Conservation (phyloP, 2,113 vertebrate species). For the Gambusia holbrooki region DNA sequence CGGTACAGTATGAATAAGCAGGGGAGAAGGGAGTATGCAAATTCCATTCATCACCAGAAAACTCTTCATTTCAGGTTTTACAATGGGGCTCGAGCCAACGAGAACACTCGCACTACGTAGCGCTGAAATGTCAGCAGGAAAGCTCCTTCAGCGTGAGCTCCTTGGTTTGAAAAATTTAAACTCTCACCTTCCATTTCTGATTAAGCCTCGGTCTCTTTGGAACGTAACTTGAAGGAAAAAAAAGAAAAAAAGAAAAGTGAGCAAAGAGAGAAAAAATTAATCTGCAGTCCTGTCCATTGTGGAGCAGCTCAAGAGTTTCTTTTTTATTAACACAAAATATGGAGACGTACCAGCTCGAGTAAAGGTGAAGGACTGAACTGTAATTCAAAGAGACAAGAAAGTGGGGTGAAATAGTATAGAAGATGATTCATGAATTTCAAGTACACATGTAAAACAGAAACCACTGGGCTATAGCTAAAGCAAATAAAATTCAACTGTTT, state of each 20-base stretch:
- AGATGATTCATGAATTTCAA: background rate
- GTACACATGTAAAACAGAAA: background rate
- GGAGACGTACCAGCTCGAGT: slow-evolving; percentile 82
- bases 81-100: slow-evolving; percentile 31
- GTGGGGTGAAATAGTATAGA: background rate
- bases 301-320: slow-evolving; percentile 4
- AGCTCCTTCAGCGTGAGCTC: slow-evolving; percentile 2
- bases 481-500: background rate
- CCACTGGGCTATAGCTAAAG: background rate
- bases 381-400: slow-evolving; percentile 78
- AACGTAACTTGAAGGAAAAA: slow-evolving; percentile 84
- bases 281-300: slow-evolving; percentile 1
- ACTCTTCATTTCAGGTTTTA: slow-evolving; percentile 38
- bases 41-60: slow-evolving; percentile 46
- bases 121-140: slow-evolving; percentile 24
- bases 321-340: slow-evolving; percentile 7
- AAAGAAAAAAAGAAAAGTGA: slow-evolving; percentile 7
- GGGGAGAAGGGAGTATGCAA: slow-evolving; percentile 44
- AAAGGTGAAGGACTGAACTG: slow-evolving; percentile 88
- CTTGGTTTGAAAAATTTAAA: slow-evolving; percentile 23
- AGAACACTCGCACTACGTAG: background rate
- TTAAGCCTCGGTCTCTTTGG: slow-evolving; percentile 94
- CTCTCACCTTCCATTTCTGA: slow-evolving; percentile 94
- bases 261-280: slow-evolving; percentile 18
- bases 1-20: slow-evolving; percentile 38